A percentile compares a stretch with the other conserved stretches of the same genome.
phyloP scores from a whole-genome alignment of 2,797 vertebrate genomes.

The Platyrinchus mystaceus region DNA sequence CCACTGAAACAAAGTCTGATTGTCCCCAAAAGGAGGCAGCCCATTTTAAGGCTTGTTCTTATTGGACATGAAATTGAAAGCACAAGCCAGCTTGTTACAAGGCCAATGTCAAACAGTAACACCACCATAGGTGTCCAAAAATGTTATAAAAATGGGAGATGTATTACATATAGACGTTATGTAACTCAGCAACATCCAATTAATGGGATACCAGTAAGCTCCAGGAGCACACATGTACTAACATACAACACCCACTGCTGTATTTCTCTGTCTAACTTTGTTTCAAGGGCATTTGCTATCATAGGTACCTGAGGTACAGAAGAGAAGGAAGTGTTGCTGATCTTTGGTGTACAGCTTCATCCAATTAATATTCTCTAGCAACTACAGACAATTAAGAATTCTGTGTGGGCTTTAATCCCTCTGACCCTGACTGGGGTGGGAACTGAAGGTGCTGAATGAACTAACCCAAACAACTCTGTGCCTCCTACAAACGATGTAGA shows the following conservation, averaged over 20 bases:
- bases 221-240: neutral
- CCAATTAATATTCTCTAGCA: neutral
- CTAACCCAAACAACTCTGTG: neutral
- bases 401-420: neutral
- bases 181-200: neutral
- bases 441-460: neutral
- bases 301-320: neutral
- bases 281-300: neutral
- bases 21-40: conserved; percentile 1
- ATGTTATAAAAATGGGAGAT: neutral
- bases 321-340: neutral
- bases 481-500: neutral
- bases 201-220: neutral
- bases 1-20: neutral
- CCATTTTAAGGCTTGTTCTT: neutral
- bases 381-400: neutral
- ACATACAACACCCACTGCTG: neutral
- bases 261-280: neutral
- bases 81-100: neutral
- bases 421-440: neutral
- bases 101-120: neutral
- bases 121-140: neutral
- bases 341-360: neutral
- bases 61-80: neutral
- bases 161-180: neutral